Conservation (phyloP, 2,888 invertebrate species). For the Belgica antarctica region DNA sequence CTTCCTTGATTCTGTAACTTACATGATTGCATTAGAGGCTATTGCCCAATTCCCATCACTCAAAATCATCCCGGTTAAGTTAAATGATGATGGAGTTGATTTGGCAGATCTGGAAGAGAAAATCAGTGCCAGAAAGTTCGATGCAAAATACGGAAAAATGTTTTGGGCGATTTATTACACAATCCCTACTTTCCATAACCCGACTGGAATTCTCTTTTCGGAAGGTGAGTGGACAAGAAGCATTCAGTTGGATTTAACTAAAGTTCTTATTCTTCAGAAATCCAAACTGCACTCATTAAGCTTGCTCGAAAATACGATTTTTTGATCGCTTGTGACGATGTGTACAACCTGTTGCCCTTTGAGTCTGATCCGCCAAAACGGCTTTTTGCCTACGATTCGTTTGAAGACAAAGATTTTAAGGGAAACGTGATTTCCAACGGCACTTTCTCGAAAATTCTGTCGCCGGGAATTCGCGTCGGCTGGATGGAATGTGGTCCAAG, state of each 20-base stretch:
- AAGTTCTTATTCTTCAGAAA: slow-evolving; percentile 48
- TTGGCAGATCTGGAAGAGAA: slow-evolving; percentile 55
- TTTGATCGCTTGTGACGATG: slow-evolving; percentile 61
- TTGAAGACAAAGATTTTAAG: slow-evolving; percentile 51
- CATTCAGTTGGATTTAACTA: neutral
- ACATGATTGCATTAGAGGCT: slow-evolving; percentile 61
- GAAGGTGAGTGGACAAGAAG: slow-evolving; percentile 50
- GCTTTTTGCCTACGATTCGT: slow-evolving; percentile 58
- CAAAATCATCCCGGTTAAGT: slow-evolving; percentile 57
- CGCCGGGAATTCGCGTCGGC: slow-evolving; percentile 62
- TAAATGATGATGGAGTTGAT: slow-evolving; percentile 59
- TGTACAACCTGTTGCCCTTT: slow-evolving; percentile 63
- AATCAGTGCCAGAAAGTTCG: slow-evolving; percentile 51
- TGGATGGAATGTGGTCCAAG: slow-evolving; percentile 62
- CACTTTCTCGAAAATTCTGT: slow-evolving; percentile 64
- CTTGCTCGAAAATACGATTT: slow-evolving; percentile 56
- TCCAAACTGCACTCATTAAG: slow-evolving; percentile 54
- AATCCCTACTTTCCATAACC: slow-evolving; percentile 62
- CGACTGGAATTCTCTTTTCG: slow-evolving; percentile 58
- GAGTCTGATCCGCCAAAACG: slow-evolving; percentile 56
- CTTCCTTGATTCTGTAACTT: slow-evolving; percentile 65
- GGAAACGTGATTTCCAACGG: slow-evolving; percentile 64
- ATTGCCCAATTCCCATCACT: slow-evolving; percentile 59
- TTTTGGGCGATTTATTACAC: slow-evolving; percentile 61
- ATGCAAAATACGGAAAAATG: slow-evolving; percentile 52